Conservation (phyloP, 2,113 vertebrate species). For the Ictalurus punctatus region DNA sequence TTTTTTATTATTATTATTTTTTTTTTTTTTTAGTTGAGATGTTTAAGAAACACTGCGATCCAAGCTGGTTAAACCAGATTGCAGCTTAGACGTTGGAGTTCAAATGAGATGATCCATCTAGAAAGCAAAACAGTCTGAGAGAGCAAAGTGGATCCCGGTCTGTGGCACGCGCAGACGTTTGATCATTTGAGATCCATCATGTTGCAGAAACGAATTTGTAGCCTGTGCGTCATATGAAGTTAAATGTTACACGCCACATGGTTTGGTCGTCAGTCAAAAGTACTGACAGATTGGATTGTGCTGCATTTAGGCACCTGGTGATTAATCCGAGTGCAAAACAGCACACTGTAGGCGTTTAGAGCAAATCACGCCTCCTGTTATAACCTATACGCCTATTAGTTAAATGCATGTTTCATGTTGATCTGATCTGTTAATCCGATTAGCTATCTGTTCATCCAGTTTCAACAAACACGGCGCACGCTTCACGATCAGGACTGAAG, state of each 20-base stretch:
- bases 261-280: constrained; percentile 31
- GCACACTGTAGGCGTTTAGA: neutral
- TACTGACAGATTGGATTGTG: constrained; percentile 20
- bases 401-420: constrained; percentile 16
- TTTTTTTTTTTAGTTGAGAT: neutral
- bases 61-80: neutral
- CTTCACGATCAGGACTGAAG: neutral
- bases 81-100: too few species aligned
- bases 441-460: neutral
- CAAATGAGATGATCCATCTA: neutral
- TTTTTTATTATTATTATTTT: too few species aligned
- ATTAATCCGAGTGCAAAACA: constrained; percentile 63
- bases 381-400: neutral
- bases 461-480: neutral
- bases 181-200: neutral
- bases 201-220: neutral
- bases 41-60: neutral
- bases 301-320: constrained; percentile 51
- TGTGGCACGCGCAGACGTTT: neutral
- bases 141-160: neutral
- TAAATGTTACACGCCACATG: neutral
- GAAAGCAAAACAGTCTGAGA: neutral
- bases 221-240: neutral
- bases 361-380: neutral
- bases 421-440: constrained; percentile 29